phyloP scores from a whole-genome alignment of 2,888 invertebrate species.

The Amiota mariae region DNA sequence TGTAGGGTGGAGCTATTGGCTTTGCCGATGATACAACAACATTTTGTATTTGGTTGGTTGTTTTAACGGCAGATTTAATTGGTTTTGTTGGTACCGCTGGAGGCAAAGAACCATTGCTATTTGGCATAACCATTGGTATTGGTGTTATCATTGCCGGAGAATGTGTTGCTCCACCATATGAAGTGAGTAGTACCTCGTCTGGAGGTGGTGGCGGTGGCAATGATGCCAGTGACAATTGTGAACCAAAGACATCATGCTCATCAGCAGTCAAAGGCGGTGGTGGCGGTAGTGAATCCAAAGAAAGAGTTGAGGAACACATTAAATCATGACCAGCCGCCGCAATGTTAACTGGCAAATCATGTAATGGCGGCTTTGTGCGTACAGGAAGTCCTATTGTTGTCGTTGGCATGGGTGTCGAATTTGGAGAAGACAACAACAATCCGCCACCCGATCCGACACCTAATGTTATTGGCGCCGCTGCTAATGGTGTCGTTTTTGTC shows the following conservation, averaged over 20 bases:
- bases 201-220: slow-evolving; percentile 82
- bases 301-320: slow-evolving; percentile 84
- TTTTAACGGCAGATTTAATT: slow-evolving; percentile 66
- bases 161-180: slow-evolving; percentile 29
- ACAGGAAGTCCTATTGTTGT: slow-evolving; percentile 52
- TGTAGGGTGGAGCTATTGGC: slow-evolving; percentile 72
- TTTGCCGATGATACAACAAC: background rate
- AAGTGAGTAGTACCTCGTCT: slow-evolving; percentile 58
- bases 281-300: slow-evolving; percentile 85
- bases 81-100: slow-evolving; percentile 69
- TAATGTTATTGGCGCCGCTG: slow-evolving; percentile 18
- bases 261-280: slow-evolving; percentile 75
- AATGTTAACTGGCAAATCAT: slow-evolving; percentile 41
- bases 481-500: slow-evolving; percentile 20
- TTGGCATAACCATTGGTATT: slow-evolving; percentile 42
- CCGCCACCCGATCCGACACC: slow-evolving; percentile 44
- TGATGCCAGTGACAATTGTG: slow-evolving; percentile 81
- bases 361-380: slow-evolving; percentile 68
- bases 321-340: slow-evolving; percentile 44
- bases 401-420: slow-evolving; percentile 73
- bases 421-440: slow-evolving; percentile 69
- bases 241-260: slow-evolving; percentile 76
- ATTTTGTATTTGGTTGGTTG: slow-evolving; percentile 21
- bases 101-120: slow-evolving; percentile 57
- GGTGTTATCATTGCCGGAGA: background rate